Percentiles rank a stretch among this genome's conserved stretches.
Evolutionary conservation across 2,888 invertebrate genomes (phyloP).

Genomic region (Trissonchulus latispiculum): DNA sequence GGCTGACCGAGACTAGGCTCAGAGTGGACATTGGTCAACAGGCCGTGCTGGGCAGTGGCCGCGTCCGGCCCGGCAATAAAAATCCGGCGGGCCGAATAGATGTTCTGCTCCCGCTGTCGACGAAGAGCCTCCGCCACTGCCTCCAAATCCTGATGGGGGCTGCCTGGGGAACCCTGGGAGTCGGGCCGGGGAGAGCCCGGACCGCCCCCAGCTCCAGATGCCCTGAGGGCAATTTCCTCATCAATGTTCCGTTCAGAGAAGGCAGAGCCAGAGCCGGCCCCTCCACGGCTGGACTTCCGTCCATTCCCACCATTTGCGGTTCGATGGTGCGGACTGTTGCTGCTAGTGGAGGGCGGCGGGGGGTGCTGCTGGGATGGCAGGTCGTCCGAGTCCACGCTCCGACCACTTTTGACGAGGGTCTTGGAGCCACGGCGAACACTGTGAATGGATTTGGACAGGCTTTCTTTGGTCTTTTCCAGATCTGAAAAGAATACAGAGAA

Average conservation of each 20-base stretch:
- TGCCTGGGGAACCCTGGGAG: too few species aligned
- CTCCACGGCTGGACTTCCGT: slow-evolving; percentile 31
- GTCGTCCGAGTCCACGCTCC: not conserved
- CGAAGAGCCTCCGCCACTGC: slow-evolving; percentile 23
- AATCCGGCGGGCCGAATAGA: slow-evolving; percentile 36
- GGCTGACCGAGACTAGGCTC: not conserved
- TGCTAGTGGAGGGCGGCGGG: not conserved
- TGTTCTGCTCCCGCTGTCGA: slow-evolving; percentile 30
- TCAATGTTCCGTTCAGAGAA: slow-evolving; percentile 36
- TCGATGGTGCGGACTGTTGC: not conserved
- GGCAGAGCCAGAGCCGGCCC: slow-evolving; percentile 8
- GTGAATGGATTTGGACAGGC: slow-evolving; percentile 27
- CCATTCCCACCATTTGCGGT: not conserved
- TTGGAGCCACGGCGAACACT: slow-evolving; percentile 32
- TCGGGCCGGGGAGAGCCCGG: not conserved
- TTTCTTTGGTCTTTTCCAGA: slow-evolving; percentile 23
- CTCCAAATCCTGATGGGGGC: slow-evolving; percentile 20
- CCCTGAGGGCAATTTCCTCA: slow-evolving; percentile 32
- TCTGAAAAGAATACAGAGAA: slow-evolving; percentile 23
- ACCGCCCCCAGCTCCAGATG: not conserved
- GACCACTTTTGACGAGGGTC: not conserved
- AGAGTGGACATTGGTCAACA: not conserved
- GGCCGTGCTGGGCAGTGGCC: not conserved
- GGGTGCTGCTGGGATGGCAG: too few species aligned
- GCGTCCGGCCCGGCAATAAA: slow-evolving; percentile 33